Base-by-base conservation (phyloP, 2,888 invertebrate species). In the Pyrrhosoma nymphula region DNA sequence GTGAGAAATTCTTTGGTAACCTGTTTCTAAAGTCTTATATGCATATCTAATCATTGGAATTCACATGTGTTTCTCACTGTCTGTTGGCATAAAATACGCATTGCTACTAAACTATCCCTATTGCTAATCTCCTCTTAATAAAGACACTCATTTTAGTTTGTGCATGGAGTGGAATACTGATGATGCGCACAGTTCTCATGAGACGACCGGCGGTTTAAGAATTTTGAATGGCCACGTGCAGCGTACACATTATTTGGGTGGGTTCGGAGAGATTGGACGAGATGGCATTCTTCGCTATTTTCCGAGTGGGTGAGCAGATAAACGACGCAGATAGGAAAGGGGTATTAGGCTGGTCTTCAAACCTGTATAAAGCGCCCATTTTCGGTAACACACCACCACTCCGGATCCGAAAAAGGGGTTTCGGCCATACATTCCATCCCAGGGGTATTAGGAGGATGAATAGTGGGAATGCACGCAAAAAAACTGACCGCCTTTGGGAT, bases 381-480 rank as follows among this genome's bases (percentile, higher is more conserved):
- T 82, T 82, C 3, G 82, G 82, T 82, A 82, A 35, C 82, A 35
- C 26, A 30, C 82, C 82, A 16, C 10, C 18, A 35, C 35, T 30
- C 35, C 35, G 35, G 35, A 0, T 35, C 35, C 0, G 82, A 16
- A 3, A 82, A n/a, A 8, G 60, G 60, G 6, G 16, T 35, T 35
- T 10, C 0, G 35, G 30, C 18, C 35, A 35, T 82, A 82, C 82
- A 82, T 82, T 18, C 82, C 82, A 16, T n/a, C 35, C 82, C 6
- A 2, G 82, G 82, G 82, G 82, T 82, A 82, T 82, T 82, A 82
- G 82, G 16, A 82, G 82, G 82, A 82, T 82, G 82, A 82, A 82
- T 82, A 82, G 82, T 35, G 30, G 82, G 82, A 82, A 14, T 10
- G 35, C 82, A 30, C 82, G 82, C 82, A 82, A 82, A 82, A 82